A percentile compares a stretch with the other conserved stretches of the same genome.
phyloP scores from a whole-genome alignment of 2,888 invertebrate genomes.

The Icerya purchasi region DNA sequence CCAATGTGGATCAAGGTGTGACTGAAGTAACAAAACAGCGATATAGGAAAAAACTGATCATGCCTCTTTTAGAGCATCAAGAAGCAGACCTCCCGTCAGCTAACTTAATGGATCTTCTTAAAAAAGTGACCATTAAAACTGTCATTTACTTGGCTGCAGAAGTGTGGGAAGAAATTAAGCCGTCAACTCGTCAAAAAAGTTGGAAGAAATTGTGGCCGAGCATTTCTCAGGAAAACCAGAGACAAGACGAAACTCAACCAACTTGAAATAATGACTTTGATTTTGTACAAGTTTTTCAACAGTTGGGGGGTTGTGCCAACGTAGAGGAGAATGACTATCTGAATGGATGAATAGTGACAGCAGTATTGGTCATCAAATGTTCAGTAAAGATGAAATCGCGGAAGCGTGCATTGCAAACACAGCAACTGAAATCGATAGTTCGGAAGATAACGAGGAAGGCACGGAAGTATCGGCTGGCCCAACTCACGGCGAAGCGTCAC shows the following conservation, averaged over 20 bases:
- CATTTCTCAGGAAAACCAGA: constrained; percentile 3
- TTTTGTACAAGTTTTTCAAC: constrained; percentile 11
- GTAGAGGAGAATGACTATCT: constrained; percentile 6
- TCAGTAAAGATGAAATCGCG: constrained; percentile 11
- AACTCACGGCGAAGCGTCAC: constrained; percentile 11
- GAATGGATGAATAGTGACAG: constrained; percentile 6
- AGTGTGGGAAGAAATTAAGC: constrained; percentile 14
- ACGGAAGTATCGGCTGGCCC: constrained; percentile 6
- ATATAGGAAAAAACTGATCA: constrained; percentile 13
- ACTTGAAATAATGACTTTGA: constrained; percentile 8
- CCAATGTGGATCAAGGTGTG: constrained; percentile 21
- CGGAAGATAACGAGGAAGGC: constrained; percentile 10
- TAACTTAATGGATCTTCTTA: too few relatives aligned
- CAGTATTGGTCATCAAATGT: constrained; percentile 10
- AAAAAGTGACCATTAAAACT: constrained; percentile 9
- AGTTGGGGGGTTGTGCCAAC: constrained; percentile 8
- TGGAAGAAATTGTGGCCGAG: constrained; percentile 14
- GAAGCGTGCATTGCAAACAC: constrained; percentile 9
- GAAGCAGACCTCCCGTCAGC: constrained; percentile 12
- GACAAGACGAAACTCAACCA: constrained; percentile 1
- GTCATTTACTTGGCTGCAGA: constrained; percentile 7
- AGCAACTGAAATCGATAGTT: constrained; percentile 5
- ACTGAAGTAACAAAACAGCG: constrained; percentile 17
- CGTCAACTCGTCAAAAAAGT: constrained; percentile 11
- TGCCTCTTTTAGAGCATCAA: constrained; percentile 12